Percentiles rank a stretch among this genome's conserved stretches.
These are phyloP conservation scores for Holothuria glaberrima DNA, from an alignment of 35 echinoderm and acorn worm species.

Conservation along the genomic window DNA sequence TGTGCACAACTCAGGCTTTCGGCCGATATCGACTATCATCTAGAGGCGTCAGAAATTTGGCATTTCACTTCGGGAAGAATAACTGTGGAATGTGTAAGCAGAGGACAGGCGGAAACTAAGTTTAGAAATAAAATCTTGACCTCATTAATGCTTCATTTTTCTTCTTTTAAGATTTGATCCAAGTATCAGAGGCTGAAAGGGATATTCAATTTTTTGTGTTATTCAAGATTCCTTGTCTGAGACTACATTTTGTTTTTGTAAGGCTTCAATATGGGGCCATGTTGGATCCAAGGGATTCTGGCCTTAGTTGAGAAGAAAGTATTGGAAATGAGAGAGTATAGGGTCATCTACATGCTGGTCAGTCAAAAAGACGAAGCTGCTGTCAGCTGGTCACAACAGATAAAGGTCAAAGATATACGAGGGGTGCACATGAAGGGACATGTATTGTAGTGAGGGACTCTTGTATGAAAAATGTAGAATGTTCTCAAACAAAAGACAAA, in stretches of 20 bases:
- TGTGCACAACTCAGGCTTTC: slow-evolving; percentile 13
- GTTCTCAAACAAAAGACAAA: background rate
- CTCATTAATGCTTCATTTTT: slow-evolving; percentile 48
- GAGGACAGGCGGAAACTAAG: slow-evolving; percentile 21
- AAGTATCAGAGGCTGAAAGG: slow-evolving; percentile 56
- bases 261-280: slow-evolving; percentile 41
- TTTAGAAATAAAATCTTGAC: slow-evolving; percentile 57
- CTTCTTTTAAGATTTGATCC: slow-evolving; percentile 56
- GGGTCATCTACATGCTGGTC: slow-evolving; percentile 41
- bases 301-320: background rate
- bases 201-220: slow-evolving; percentile 56
- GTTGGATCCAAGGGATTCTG: background rate
- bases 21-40: slow-evolving; percentile 60
- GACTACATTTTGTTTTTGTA: slow-evolving; percentile 21
- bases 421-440: background rate
- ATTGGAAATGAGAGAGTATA: background rate
- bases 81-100: slow-evolving; percentile 48
- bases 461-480: background rate
- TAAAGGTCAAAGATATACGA: slow-evolving; percentile 18
- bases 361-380: slow-evolving; percentile 13
- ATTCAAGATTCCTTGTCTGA: slow-evolving; percentile 31
- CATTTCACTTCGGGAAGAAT: slow-evolving; percentile 29
- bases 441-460: too few species aligned
- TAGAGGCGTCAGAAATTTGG: slow-evolving; percentile 50
- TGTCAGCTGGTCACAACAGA: slow-evolving; percentile 34